Evolutionary conservation across 2,113 vertebrate genomes (phyloP), one percentile per base, ranked within the genome.

Genomic region (Pungitius pungitius): DNA sequence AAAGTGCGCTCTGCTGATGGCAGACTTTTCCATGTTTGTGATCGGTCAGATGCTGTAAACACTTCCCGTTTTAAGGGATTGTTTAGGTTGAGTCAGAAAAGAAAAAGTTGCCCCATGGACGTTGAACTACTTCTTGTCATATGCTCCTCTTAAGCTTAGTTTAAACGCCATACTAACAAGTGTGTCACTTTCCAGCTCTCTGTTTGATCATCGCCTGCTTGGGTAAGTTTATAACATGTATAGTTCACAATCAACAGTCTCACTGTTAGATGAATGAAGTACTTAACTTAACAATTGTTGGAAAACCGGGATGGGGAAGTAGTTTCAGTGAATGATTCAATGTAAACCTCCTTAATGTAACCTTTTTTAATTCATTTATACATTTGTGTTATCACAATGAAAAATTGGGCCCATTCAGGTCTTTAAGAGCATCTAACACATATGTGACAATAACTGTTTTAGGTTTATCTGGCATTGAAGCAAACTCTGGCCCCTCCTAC

Each of bases 211-310:
- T 64, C 42, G 11, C 54, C 52, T 73, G 30, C 27, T 43, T 73
- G 20, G 73, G 82, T 84, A 47, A 80, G 69, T 65, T 51, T 8
- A 22, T 39, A 3, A 47, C 27, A 15, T 47, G 11, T 3, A 49
- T 15, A 20, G 2, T 52, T 60, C 6, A 24, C 14, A 30, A 47
- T 58, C 10, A 40, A 1, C 2, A 49, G 14, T 35, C 37, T 14
- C 33, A 30, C 18, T 2, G 14, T 3, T n/a, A n/a, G 11, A 62
- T 62, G 15, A n/a, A 43, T 39, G 58, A 40, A 15, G 47, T 20
- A 6, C 6, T 55, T 20, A 43, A 6, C 6, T 55, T 20, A 43
- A 40, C 20, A 22, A 35, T 5, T 61, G 20, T 35, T 18, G 33
- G 33, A 35, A 35, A 35, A 35, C 33, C 33, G 7, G 33, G 33